Conservation (phyloP, 1,140 invertebrate species). For the Lethocerus indicus region DNA sequence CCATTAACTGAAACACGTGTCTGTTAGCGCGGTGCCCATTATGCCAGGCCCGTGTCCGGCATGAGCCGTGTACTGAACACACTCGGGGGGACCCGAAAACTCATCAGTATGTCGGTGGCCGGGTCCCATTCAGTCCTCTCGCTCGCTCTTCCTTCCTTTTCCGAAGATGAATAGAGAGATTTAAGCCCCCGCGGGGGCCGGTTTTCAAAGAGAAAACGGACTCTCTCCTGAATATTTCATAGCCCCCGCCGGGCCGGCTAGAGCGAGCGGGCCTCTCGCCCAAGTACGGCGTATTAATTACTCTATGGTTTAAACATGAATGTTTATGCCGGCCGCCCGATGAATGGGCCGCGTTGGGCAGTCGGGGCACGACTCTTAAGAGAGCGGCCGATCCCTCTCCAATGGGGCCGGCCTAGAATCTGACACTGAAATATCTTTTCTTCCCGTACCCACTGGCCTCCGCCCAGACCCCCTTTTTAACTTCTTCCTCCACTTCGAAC, state of each 20-base stretch:
- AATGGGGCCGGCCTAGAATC: no score
- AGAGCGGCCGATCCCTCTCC: not conserved
- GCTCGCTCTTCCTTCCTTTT: conserved; percentile 1
- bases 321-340: conserved; percentile 7
- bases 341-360: not conserved
- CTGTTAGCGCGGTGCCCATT: not conserved
- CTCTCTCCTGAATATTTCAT: conserved; percentile 13
- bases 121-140: conserved; percentile 5
- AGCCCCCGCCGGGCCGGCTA: not conserved
- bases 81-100: not conserved
- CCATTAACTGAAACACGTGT: not conserved
- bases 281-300: conserved; percentile 11
- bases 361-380: not conserved
- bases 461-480: not conserved
- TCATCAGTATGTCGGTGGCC: conserved; percentile 12
- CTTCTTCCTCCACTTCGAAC: not conserved
- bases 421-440: no score
- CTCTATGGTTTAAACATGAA: conserved; percentile 12
- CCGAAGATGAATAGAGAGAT: conserved; percentile 15
- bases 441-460: not conserved
- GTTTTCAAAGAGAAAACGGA: not conserved
- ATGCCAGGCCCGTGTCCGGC: not conserved
- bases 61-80: not conserved
- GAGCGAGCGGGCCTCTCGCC: not conserved
- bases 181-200: conserved; percentile 8